Percentiles rank a stretch among this genome's conserved stretches.
Conservation (phyloP, 2,888 invertebrate genomes). For the Napeogenes inachia region DNA sequence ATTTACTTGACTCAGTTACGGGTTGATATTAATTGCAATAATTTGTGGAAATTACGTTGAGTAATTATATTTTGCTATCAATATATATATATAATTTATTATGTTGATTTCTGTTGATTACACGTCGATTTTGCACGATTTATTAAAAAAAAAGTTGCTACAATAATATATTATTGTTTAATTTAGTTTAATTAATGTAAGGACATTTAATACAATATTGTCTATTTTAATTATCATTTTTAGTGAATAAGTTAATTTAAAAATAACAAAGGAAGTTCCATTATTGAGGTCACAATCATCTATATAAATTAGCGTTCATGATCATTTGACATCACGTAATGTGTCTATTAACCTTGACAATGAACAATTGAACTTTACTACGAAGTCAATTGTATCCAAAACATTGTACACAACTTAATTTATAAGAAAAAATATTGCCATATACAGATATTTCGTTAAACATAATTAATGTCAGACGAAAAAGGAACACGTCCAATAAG, state of each 20-base stretch:
- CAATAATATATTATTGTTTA: no score
- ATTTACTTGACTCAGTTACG: slow-evolving; percentile 1
- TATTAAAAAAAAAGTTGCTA: no score
- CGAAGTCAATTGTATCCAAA: slow-evolving; percentile 24
- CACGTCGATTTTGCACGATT: no score
- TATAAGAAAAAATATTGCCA: not conserved
- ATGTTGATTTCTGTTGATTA: no score
- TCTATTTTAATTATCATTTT: no score
- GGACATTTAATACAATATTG: no score
- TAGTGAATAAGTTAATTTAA: not conserved
- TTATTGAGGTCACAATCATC: not conserved
- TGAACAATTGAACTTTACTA: slow-evolving; percentile 26
- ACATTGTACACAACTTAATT: slow-evolving; percentile 8
- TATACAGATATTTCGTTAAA: slow-evolving; percentile 1
- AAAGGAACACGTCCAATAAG: slow-evolving; percentile 7
- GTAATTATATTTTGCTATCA: not conserved
- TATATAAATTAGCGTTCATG: not conserved
- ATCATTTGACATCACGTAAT: slow-evolving; percentile 14
- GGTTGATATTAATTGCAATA: not conserved
- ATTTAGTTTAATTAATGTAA: no score
- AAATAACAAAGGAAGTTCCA: not conserved
- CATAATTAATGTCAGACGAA: slow-evolving; percentile 2
- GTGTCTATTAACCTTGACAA: slow-evolving; percentile 28
- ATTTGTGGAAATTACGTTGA: slow-evolving; percentile 1
- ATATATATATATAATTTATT: no score